These are phyloP conservation scores for Xiphophorus birchmanni DNA, from an alignment of 2,797 vertebrate species.

Conservation along the genomic window DNA sequence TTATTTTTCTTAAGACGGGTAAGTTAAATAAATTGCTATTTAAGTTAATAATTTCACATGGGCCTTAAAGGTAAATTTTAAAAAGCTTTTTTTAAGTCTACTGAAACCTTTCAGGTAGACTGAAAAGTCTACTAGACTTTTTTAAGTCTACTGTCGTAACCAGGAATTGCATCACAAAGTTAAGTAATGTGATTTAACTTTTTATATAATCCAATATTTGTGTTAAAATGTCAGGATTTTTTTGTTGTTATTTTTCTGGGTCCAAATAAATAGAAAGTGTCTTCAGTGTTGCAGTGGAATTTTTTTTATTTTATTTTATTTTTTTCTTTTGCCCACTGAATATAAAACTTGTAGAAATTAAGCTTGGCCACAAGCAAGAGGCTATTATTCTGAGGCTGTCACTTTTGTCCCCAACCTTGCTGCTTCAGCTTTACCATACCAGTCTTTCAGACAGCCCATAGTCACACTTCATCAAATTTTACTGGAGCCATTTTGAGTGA, in stretches of 20 bases:
- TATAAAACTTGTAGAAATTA: slow-evolving; percentile 1
- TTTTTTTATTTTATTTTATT: neutral
- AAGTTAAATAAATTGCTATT: neutral
- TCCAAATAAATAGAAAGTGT: neutral
- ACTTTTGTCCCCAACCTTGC: slow-evolving; percentile 25
- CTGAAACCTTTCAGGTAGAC: neutral
- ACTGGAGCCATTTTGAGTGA: slow-evolving; percentile 73
- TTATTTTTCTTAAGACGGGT: neutral
- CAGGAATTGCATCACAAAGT: neutral
- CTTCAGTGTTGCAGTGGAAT: slow-evolving; percentile 6
- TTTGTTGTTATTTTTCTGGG: neutral
- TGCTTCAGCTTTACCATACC: slow-evolving; percentile 27
- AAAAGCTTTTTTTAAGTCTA: neutral
- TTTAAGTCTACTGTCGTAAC: neutral
- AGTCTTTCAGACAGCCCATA: slow-evolving; percentile 47
- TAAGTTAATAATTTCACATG: neutral
- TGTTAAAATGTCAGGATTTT: neutral
- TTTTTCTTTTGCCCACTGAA: neutral
- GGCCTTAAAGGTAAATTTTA: neutral
- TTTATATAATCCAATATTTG: neutral
- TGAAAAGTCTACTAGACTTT: neutral
- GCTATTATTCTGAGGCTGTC: slow-evolving; percentile 1
- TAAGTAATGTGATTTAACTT: slow-evolving; percentile 1
- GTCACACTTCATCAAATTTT: slow-evolving; percentile 66
- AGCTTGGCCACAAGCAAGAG: neutral